A percentile compares a stretch with the other conserved stretches of the same genome.
These are phyloP conservation scores for Calameuta pallipes DNA, from an alignment of 2,888 invertebrate species.

Conservation along the genomic window DNA sequence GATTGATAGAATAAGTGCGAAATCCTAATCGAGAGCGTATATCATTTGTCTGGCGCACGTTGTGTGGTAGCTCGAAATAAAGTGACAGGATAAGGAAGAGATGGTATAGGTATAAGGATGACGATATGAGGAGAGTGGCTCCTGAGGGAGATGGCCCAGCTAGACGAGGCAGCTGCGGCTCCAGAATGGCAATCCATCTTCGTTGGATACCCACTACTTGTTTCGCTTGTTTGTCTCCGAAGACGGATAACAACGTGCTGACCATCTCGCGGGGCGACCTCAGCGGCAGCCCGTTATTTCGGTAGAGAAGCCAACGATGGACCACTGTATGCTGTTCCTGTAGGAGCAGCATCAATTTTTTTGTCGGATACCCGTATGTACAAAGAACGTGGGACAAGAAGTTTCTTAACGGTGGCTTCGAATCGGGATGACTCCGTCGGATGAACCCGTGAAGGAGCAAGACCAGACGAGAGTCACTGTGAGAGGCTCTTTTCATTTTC, in stretches of 20 bases:
- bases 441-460: background rate
- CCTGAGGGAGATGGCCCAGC: conserved; percentile 35
- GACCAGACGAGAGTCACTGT: background rate
- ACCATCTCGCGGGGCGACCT: conserved; percentile 1
- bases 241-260: conserved; percentile 42
- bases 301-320: background rate
- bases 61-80: conserved; percentile 29
- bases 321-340: background rate
- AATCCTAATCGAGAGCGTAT: conserved; percentile 35
- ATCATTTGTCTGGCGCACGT: conserved; percentile 34
- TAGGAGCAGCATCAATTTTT: background rate
- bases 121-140: conserved; percentile 39
- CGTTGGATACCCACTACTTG: conserved; percentile 47
- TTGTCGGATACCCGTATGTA: background rate
- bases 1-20: conserved; percentile 10
- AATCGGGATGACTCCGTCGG: background rate
- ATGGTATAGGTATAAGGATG: conserved; percentile 38
- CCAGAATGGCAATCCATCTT: conserved; percentile 51
- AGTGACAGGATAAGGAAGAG: conserved; percentile 34
- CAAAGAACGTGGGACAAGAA: background rate
- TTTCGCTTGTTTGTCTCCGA: conserved; percentile 54
- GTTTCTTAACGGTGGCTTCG: background rate
- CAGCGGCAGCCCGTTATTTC: background rate
- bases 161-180: conserved; percentile 42
- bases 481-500: background rate